Evolutionary conservation across 2,888 invertebrate species (phyloP), one percentile per base, ranked within the genome.

Genomic region (Gortyna flavago): DNA sequence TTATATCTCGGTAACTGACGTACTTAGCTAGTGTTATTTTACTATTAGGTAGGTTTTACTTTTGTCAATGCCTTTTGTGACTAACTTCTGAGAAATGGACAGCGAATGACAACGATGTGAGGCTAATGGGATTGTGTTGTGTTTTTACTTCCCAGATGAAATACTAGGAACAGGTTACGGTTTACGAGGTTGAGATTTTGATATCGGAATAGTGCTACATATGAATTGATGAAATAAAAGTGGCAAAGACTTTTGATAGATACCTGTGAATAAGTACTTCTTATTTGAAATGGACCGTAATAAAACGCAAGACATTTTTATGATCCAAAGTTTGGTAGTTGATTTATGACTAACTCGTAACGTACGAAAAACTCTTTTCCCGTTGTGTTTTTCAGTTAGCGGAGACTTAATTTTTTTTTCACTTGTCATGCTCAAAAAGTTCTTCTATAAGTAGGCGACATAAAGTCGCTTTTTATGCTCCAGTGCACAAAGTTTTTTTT

Each of bases 1-100:
- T 85, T 84, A 83, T 86, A 80, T 84, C 77, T 79, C 61, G 69
- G 67, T 78, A 77, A 68, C 73, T 72, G 81, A 78, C 51, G 73
- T 79, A 78, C 51, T 71, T 79, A 67, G 61, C 44, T 62, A 59
- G 73, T 70, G 68, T 61, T 84, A 77, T 86, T 75, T 71, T 62
- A 48, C 73, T 66, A 59, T 62, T 16, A 69, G 18, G 41, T 62
- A 38, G 54, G n/a, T 51, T 77, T 73, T 61, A 38, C 67, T 64
- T 70, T 64, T 70, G n/a, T 29, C 48, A 65, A 61, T 68, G 44
- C 11, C 35, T 21, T 74, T 51, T 35, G 21, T 35, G 21, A 21
- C 7, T 51, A 2, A 48, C 62, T 72, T 38, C 38, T 41, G 2
- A 5, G 5, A 51, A 72, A 62, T 59, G 1, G 29, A 59, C 16